Evolutionary conservation across 2,888 invertebrate genomes (phyloP).

Genomic region (Agrotis ipsilon): DNA sequence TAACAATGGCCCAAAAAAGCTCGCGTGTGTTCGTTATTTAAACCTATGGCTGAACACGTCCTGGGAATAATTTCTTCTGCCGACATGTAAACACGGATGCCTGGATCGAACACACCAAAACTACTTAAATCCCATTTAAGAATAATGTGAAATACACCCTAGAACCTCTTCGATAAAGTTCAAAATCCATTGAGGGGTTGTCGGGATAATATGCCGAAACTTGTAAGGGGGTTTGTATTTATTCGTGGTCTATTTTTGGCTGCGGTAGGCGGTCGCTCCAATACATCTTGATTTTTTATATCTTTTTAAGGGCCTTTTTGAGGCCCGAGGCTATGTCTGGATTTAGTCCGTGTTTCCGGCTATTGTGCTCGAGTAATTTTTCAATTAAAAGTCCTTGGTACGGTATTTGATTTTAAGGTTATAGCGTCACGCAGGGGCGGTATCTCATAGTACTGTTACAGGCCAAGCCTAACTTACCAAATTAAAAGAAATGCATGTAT

Average conservation of each 20-base stretch:
- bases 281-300: slow-evolving; percentile 83
- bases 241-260: slow-evolving; percentile 87
- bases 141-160: slow-evolving; percentile 43
- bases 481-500: too few species aligned
- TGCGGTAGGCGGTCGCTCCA: slow-evolving; percentile 90
- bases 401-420: slow-evolving; percentile 51
- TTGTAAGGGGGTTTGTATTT: slow-evolving; percentile 59
- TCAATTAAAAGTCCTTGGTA: slow-evolving; percentile 74
- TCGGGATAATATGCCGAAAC: slow-evolving; percentile 18
- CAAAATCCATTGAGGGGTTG: slow-evolving; percentile 25
- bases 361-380: slow-evolving; percentile 82
- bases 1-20: slow-evolving; percentile 68
- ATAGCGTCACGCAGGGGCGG: slow-evolving; percentile 43
- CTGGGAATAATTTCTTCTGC: slow-evolving; percentile 83
- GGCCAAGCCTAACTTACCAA: too few species aligned
- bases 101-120: slow-evolving; percentile 46
- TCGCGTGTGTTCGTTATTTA: slow-evolving; percentile 75
- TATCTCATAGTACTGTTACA: too few species aligned
- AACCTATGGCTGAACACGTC: slow-evolving; percentile 76
- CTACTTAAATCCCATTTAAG: slow-evolving; percentile 17
- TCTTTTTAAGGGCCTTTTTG: slow-evolving; percentile 83
- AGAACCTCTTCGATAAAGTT: not conserved
- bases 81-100: slow-evolving; percentile 84
- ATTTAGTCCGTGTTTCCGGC: slow-evolving; percentile 87
- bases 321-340: slow-evolving; percentile 82